Evolutionary conservation across 2,113 vertebrate species (phyloP).

Genomic region (Ceyx cyanopectus): DNA sequence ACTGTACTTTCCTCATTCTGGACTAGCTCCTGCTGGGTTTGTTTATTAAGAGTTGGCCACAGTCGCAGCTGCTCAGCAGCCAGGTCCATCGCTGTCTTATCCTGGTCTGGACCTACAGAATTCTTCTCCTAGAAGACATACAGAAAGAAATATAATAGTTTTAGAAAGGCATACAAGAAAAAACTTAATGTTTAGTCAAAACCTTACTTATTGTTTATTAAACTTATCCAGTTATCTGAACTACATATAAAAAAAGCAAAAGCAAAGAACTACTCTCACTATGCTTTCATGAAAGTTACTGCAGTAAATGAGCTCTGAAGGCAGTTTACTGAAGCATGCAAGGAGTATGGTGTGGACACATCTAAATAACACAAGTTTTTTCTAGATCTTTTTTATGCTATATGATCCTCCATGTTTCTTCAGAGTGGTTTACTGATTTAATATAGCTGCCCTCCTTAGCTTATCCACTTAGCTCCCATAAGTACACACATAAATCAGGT

Average conservation of each 20-base stretch:
- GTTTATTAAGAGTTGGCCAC: constrained; percentile 90
- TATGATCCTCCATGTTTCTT: neutral
- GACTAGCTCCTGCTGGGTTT: constrained; percentile 91
- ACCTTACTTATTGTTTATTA: neutral
- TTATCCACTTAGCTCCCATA: neutral
- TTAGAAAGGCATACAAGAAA: neutral
- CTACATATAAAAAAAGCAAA: neutral
- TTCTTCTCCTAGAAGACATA: constrained; percentile 75
- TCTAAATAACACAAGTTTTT: neutral
- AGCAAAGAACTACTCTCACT: neutral
- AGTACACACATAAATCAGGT: neutral
- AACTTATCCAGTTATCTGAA: neutral
- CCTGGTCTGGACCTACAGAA: constrained; percentile 63
- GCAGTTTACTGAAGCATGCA: neutral
- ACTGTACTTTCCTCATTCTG: constrained; percentile 96
- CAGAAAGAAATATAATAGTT: neutral
- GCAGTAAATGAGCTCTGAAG: neutral
- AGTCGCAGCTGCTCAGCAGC: constrained; percentile 91
- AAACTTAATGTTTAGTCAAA: neutral
- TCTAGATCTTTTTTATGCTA: neutral
- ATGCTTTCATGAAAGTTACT: neutral
- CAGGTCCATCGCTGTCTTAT: constrained; percentile 94
- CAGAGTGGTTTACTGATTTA: neutral
- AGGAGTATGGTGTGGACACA: neutral
- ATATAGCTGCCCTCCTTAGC: neutral